A percentile compares a stretch with the other conserved stretches of the same genome.
Evolutionary conservation across 2,888 invertebrate species (phyloP).

Genomic region (Brachypterus glaber): DNA sequence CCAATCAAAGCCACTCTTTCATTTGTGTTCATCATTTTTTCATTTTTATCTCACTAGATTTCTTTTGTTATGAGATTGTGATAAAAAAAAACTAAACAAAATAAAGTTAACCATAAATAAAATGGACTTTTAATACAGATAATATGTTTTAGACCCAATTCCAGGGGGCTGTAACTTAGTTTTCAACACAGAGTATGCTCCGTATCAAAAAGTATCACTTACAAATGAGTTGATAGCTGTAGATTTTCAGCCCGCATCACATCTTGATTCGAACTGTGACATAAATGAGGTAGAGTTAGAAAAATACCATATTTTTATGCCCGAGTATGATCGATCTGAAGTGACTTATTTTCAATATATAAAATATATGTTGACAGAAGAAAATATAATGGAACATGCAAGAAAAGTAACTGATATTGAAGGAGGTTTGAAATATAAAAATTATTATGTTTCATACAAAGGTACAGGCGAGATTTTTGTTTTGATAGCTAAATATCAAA

Average conservation of each 20-base stretch:
- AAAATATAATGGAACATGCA: slow-evolving; percentile 46
- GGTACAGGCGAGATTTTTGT: slow-evolving; percentile 54
- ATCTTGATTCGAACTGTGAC: slow-evolving; percentile 35
- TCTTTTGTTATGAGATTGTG: too few relatives aligned
- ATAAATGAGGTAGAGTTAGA: slow-evolving; percentile 39
- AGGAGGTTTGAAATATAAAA: slow-evolving; percentile 25
- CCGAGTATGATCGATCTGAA: slow-evolving; percentile 46
- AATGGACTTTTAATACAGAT: too few relatives aligned
- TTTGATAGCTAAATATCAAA: slow-evolving; percentile 43
- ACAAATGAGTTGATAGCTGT: slow-evolving; percentile 43
- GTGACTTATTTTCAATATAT: slow-evolving; percentile 53
- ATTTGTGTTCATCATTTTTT: too few relatives aligned
- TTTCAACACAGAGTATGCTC: slow-evolving; percentile 48
- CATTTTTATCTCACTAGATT: too few relatives aligned
- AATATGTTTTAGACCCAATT: slow-evolving; percentile 61
- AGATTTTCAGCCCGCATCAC: slow-evolving; percentile 46
- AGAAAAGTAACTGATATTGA: slow-evolving; percentile 38
- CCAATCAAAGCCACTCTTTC: too few relatives aligned
- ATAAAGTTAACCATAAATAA: too few relatives aligned
- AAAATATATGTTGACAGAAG: slow-evolving; percentile 50
- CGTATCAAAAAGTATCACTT: slow-evolving; percentile 46
- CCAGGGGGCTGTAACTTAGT: slow-evolving; percentile 74
- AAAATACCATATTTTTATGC: slow-evolving; percentile 55
- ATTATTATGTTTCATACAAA: slow-evolving; percentile 50
- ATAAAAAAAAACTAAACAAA: too few relatives aligned